Conservation (phyloP, 2,888 invertebrate species). For the Meiosimyza decipiens region DNA sequence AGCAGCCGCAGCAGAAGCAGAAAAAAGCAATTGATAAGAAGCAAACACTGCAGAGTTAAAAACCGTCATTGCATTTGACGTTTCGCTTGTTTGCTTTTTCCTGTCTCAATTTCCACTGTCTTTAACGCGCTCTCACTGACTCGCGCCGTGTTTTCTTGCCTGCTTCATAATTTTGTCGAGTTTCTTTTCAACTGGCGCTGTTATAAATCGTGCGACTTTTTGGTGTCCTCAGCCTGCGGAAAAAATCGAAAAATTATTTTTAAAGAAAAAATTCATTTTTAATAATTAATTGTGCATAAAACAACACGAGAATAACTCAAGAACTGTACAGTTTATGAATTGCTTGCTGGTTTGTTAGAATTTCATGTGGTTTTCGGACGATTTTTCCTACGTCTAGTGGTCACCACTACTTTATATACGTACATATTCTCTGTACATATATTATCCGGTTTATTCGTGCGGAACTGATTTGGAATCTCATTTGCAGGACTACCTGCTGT, state of each 20-base stretch:
- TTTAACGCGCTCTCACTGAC: background rate
- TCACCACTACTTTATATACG: too few relatives aligned
- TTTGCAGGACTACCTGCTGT: constrained; percentile 17
- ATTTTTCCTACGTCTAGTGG: too few relatives aligned
- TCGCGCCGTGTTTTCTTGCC: background rate
- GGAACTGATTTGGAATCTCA: constrained; percentile 32
- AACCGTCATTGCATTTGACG: constrained; percentile 26
- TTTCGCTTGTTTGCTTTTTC: background rate
- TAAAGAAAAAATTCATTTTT: too few relatives aligned
- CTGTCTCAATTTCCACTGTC: background rate
- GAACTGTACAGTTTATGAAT: too few relatives aligned
- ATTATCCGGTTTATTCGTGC: constrained; percentile 38
- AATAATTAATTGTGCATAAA: too few relatives aligned
- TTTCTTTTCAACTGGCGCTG: background rate
- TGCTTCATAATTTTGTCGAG: background rate
- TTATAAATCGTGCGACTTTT: background rate
- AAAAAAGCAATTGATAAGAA: background rate
- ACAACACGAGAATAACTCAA: too few relatives aligned
- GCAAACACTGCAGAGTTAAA: background rate
- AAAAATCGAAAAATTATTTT: constrained; percentile 4
- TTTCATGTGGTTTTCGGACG: too few relatives aligned
- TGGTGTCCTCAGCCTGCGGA: background rate
- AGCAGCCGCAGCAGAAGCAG: background rate
- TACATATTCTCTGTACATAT: background rate
- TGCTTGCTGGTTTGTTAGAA: too few relatives aligned